These are phyloP conservation scores for Myotis findleyi DNA, from an alignment of 2,797 vertebrate species.

Conservation along the genomic window DNA sequence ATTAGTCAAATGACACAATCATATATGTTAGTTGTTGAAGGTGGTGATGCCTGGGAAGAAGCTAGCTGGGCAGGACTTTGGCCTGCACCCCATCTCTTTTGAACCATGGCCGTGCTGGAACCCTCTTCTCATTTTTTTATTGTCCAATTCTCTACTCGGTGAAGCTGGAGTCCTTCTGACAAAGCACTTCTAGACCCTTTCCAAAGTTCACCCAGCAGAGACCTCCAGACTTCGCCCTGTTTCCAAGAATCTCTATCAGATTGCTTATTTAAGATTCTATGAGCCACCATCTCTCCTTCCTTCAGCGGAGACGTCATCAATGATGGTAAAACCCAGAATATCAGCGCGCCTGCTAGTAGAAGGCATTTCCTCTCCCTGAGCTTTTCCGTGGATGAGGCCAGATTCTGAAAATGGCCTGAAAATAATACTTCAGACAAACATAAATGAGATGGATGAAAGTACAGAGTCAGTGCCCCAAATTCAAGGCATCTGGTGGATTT, in stretches of 20 bases:
- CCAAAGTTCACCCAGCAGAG: not conserved
- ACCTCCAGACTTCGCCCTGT: not conserved
- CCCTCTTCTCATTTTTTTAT: not conserved
- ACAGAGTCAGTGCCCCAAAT: conserved; percentile 64
- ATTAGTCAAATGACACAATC: not conserved
- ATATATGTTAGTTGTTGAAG: not conserved
- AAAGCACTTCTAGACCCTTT: not conserved
- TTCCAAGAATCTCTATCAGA: not conserved
- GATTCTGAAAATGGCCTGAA: conserved; percentile 77
- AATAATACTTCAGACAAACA: conserved; percentile 77
- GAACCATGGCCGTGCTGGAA: not conserved
- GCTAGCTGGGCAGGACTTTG: not conserved
- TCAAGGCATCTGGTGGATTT: conserved; percentile 71
- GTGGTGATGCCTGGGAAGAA: not conserved
- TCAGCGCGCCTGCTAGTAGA: conserved; percentile 65
- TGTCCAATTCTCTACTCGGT: not conserved
- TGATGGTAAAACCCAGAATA: conserved; percentile 62
- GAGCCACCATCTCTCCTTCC: not conserved
- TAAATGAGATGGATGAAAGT: conserved; percentile 76
- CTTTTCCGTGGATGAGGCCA: not conserved
- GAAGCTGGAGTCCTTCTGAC: not conserved
- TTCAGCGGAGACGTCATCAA: not conserved
- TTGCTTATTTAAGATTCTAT: not conserved
- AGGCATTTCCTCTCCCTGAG: conserved; percentile 20
- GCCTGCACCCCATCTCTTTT: fast-evolving